Conservation (phyloP, 2,888 invertebrate species). For the Eilema caniola region DNA sequence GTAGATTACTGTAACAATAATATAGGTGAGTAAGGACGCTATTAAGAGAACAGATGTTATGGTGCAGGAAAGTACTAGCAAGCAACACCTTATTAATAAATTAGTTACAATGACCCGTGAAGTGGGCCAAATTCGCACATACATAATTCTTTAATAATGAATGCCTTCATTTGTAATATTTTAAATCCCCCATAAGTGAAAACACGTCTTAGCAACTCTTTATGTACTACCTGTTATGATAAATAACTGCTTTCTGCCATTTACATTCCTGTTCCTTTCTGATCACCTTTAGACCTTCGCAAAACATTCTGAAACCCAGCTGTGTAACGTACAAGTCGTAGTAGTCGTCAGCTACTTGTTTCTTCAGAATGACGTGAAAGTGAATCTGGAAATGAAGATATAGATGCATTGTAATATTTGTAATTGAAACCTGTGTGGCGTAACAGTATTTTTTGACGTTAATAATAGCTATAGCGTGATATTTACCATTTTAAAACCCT, state of each 20-base stretch:
- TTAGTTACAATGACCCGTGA: too few species aligned
- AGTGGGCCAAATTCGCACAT: too few species aligned
- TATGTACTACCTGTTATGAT: constrained; percentile 78
- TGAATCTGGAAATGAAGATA: constrained; percentile 66
- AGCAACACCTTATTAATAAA: background rate
- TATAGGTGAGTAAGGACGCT: background rate
- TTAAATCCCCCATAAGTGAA: background rate
- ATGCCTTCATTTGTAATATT: background rate
- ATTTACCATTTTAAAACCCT: constrained; percentile 81
- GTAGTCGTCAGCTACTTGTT: constrained; percentile 91
- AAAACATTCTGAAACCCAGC: constrained; percentile 83
- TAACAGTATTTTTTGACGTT: background rate
- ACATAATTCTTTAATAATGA: too few species aligned
- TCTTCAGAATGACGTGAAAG: constrained; percentile 80
- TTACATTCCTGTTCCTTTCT: constrained; percentile 82
- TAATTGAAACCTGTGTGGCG: background rate
- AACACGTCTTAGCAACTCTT: background rate
- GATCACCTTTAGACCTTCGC: constrained; percentile 71
- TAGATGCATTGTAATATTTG: background rate
- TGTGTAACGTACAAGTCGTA: constrained; percentile 88
- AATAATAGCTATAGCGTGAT: background rate
- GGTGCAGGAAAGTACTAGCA: background rate
- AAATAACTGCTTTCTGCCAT: constrained; percentile 75
- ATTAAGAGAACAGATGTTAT: background rate
- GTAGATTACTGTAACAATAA: constrained; percentile 69